Evolutionary conservation across 2,888 invertebrate genomes (phyloP), one percentile per base, ranked within the genome.

Genomic region (Andrena fulva): DNA sequence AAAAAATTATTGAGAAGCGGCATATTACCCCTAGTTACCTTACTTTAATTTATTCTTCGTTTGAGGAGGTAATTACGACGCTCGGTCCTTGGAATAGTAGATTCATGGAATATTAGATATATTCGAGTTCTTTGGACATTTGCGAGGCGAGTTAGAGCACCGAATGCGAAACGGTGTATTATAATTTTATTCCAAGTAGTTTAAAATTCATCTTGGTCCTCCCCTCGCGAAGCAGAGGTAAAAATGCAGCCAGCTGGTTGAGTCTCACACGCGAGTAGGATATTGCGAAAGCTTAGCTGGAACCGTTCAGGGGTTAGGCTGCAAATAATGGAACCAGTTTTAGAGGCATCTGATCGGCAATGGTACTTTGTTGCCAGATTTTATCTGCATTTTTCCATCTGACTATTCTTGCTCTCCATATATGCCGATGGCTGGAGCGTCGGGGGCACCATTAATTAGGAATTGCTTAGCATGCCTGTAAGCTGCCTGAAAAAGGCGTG

Each of bases 351-450:
- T 48, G 56, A 59, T 64, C 64, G 8, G 63, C 59, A 66, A 60
- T 59, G 72, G 72, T 52, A 59, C 50, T 71, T 77, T 77, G 72
- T 77, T 66, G 48, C 64, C 72, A 72, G 72, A 77, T 77, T 72
- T 66, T 66, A 72, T 66, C 77, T 56, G 12, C 10, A 71, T 64
- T 71, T 71, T 77, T 77, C 29, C 24, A 50, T 69, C 42, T 33
- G 31, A 7, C 33, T 33, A 68, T 75, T 75, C 74, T 75, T 62
- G 35, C 16, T 52, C 70, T 62, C 69, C 75, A 52, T 75, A 62
- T 52, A 75, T 16, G 75, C 69, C 35, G 69, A n/a, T 35, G n/a
- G 69, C 20, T 52, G 29, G 60, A 62, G 27, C 50, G 27, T n/a
- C 69, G 35, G 60, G 60, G 24, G 33, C 20, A 72, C 75, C 62